Percentiles rank a stretch among this genome's conserved stretches.
These are phyloP conservation scores for Mugil cephalus DNA, from an alignment of 2,113 vertebrate genomes.

Conservation along the genomic window DNA sequence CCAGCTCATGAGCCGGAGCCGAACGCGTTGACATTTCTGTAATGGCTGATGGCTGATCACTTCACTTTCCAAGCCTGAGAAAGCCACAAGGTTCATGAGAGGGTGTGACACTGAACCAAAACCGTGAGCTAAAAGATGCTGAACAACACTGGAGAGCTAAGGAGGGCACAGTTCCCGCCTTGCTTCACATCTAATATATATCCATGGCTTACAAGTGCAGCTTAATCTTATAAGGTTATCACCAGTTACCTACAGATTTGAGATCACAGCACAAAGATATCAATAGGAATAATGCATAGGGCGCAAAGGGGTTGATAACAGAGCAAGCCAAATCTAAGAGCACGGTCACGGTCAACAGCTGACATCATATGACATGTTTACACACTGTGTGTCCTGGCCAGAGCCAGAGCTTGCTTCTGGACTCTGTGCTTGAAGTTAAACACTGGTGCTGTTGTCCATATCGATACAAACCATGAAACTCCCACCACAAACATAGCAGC, in stretches of 20 bases:
- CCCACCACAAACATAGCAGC: slow-evolving; percentile 24
- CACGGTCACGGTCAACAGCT: not conserved
- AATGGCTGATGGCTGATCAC: no score
- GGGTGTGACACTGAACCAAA: no score
- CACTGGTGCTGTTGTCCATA: slow-evolving; percentile 27
- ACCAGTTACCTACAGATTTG: not conserved
- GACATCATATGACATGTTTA: slow-evolving; percentile 54
- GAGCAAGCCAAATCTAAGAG: not conserved
- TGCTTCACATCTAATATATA: no score
- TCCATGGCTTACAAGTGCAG: not conserved
- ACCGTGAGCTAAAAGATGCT: no score
- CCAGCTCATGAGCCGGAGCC: no score
- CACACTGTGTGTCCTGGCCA: slow-evolving; percentile 3
- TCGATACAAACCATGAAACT: slow-evolving; percentile 23
- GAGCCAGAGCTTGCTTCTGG: slow-evolving; percentile 16
- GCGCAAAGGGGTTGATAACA: not conserved
- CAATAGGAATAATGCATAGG: not conserved
- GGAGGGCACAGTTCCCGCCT: no score
- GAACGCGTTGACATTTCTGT: no score
- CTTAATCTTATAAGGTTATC: not conserved
- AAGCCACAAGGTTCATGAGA: no score
- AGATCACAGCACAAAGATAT: slow-evolving; percentile 2
- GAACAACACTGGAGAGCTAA: no score
- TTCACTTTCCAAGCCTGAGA: no score
- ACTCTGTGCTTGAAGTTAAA: slow-evolving; percentile 26